phyloP scores from a whole-genome alignment of 2,113 vertebrate species.

The Bufo gargarizans region DNA sequence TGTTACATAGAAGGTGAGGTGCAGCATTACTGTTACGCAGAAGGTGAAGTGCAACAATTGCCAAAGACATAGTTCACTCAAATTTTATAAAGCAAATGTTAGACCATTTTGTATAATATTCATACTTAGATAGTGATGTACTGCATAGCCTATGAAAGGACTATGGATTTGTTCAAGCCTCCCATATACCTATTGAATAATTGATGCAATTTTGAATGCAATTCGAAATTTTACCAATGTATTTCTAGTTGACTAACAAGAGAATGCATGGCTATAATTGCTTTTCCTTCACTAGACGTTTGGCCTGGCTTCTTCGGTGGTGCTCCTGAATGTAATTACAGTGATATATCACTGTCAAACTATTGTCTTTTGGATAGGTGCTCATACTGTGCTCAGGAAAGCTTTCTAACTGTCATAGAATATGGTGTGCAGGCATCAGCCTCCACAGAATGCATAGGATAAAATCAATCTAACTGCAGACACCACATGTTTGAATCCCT shows the following conservation, averaged over 20 bases:
- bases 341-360: slow-evolving; percentile 55
- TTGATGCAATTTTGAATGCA: background rate
- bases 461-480: background rate
- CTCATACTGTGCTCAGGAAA: slow-evolving; percentile 31
- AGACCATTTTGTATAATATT: background rate
- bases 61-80: no score
- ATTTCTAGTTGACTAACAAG: slow-evolving; percentile 36
- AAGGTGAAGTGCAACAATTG: no score
- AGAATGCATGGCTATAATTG: slow-evolving; percentile 40
- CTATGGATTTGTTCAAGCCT: background rate
- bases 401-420: slow-evolving; percentile 35
- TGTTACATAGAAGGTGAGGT: no score
- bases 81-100: no score
- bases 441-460: background rate
- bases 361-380: slow-evolving; percentile 29
- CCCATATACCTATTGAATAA: background rate
- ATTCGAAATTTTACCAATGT: slow-evolving; percentile 1
- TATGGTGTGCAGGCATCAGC: background rate
- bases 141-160: background rate
- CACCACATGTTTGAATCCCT: background rate
- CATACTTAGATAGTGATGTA: background rate
- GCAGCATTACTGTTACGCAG: no score
- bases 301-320: slow-evolving; percentile 31
- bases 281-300: slow-evolving; percentile 34
- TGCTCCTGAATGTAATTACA: slow-evolving; percentile 55